phyloP scores from a whole-genome alignment of 2,888 invertebrate genomes.

The Xanthia icteritia region DNA sequence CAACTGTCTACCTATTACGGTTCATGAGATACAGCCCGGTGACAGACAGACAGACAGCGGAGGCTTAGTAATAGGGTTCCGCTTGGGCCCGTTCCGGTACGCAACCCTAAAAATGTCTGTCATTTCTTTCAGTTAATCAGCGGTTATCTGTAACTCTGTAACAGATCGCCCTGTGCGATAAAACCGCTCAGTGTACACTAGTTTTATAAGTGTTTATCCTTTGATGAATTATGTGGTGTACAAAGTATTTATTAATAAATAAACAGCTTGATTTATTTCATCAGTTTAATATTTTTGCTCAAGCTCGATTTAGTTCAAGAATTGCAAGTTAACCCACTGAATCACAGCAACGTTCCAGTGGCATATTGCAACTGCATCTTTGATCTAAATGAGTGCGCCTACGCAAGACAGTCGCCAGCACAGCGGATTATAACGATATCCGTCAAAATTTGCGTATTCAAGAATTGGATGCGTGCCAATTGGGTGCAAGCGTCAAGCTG shows the following conservation, averaged over 20 bases:
- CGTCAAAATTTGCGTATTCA: conserved; percentile 76
- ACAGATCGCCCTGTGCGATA: background rate
- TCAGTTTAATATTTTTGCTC: background rate
- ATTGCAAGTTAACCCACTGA: conserved; percentile 6
- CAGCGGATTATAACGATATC: conserved; percentile 78
- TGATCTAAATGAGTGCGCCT: conserved; percentile 58
- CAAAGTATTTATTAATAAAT: too few species aligned
- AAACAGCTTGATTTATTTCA: background rate
- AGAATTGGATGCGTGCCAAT: conserved; percentile 76
- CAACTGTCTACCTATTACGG: too few species aligned
- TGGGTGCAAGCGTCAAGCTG: conserved; percentile 43
- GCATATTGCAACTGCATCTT: conserved; percentile 50
- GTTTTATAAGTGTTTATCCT: background rate
- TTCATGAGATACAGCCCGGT: too few species aligned
- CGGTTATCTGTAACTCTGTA: too few species aligned
- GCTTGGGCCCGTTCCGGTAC: too few species aligned
- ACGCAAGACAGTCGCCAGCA: conserved; percentile 53
- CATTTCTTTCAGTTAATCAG: background rate
- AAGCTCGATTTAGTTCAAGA: background rate
- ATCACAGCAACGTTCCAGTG: conserved; percentile 26
- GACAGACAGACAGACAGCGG: too few species aligned
- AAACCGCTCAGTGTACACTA: background rate
- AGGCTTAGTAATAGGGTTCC: too few species aligned
- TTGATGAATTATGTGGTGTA: too few species aligned
- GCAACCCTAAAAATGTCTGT: background rate